Conservation (phyloP, 1,140 invertebrate species). For the Brachionus angularis region DNA sequence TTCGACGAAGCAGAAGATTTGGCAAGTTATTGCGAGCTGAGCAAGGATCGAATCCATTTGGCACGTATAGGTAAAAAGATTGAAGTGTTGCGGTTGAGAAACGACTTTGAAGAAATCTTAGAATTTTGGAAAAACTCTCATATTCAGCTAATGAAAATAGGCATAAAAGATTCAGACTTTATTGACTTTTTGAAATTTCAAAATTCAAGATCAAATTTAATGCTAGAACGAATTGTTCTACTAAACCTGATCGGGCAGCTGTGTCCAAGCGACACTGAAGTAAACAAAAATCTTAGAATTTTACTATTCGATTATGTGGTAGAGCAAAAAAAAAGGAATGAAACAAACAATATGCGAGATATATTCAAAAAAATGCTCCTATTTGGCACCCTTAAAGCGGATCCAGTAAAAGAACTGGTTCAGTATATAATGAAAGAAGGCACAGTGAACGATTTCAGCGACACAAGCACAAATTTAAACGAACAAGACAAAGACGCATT, state of each 20-base stretch:
- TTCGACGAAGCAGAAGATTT: slow-evolving; percentile 35
- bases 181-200: slow-evolving; percentile 43
- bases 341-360: not conserved
- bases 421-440: slow-evolving; percentile 26
- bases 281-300: not conserved
- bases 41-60: slow-evolving; percentile 38
- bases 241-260: slow-evolving; percentile 31
- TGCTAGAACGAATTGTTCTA: slow-evolving; percentile 31
- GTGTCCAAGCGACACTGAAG: slow-evolving; percentile 16
- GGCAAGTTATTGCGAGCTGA: slow-evolving; percentile 19
- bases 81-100: slow-evolving; percentile 2
- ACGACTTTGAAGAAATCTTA: slow-evolving; percentile 42
- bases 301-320: slow-evolving; percentile 33
- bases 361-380: slow-evolving; percentile 41
- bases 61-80: slow-evolving; percentile 35
- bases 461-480: not conserved
- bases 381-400: slow-evolving; percentile 3
- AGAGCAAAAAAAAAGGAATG: slow-evolving; percentile 41
- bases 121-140: slow-evolving; percentile 41
- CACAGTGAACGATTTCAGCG: slow-evolving; percentile 30
- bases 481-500: slow-evolving; percentile 42
- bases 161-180: slow-evolving; percentile 39
- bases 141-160: slow-evolving; percentile 30
- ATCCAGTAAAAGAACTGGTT: slow-evolving; percentile 37
- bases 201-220: slow-evolving; percentile 14